These are phyloP conservation scores for Coilia nasus DNA, from an alignment of 2,797 vertebrate species.

Conservation along the genomic window DNA sequence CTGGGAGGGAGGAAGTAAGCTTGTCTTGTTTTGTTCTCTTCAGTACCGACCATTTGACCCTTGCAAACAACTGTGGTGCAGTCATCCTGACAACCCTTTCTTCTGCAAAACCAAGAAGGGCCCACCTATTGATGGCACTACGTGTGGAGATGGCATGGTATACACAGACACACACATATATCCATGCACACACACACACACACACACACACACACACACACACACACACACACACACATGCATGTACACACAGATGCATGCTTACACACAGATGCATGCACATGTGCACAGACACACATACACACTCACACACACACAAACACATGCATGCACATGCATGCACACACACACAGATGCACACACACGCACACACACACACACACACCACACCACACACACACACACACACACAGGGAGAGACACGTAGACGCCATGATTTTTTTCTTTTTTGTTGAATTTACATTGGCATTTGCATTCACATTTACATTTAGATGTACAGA, in stretches of 20 bases:
- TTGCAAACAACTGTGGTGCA: constrained; percentile 98
- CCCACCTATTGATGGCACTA: constrained; percentile 94
- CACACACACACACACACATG: background rate
- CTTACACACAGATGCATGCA: background rate
- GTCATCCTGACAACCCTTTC: constrained; percentile 97
- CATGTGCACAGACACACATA: background rate
- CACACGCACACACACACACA: too few species aligned
- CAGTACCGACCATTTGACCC: constrained; percentile 97
- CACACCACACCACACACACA: too few species aligned
- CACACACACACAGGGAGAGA: too few species aligned
- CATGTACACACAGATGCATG: constrained; percentile 4
- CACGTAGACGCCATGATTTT: too few species aligned
- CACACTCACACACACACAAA: too few species aligned
- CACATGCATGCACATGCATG: background rate
- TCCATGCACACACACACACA: constrained; percentile 23
- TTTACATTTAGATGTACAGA: background rate
- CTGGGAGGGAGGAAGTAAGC: constrained; percentile 35
- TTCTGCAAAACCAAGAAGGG: constrained; percentile 99
- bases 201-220: background rate
- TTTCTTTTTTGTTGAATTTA: too few species aligned
- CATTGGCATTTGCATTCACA: background rate
- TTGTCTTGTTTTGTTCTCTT: constrained; percentile 62
- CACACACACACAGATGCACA: too few species aligned
- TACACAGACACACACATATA: constrained; percentile 26
- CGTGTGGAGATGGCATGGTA: constrained; percentile 94